These are phyloP conservation scores for Protobothrops flavoviridis DNA, from an alignment of 2,113 vertebrate species.

Conservation along the genomic window DNA sequence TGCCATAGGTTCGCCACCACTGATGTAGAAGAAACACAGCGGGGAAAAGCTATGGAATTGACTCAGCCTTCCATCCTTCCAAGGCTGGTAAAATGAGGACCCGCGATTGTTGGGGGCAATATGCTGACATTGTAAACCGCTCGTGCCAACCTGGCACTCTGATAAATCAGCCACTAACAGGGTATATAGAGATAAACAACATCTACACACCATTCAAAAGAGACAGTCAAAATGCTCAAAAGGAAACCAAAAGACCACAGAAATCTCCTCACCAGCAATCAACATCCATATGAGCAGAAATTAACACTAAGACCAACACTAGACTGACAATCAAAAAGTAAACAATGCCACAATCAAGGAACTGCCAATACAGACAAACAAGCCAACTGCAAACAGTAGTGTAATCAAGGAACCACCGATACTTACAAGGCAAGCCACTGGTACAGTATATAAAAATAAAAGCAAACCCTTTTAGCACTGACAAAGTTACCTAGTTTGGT, in stretches of 20 bases:
- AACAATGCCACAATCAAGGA: not conserved
- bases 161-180: not conserved
- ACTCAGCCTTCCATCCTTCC: not conserved
- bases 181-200: not conserved
- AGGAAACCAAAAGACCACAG: not conserved
- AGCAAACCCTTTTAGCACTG: too few relatives aligned
- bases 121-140: not conserved
- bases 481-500: too few relatives aligned
- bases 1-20: too few relatives aligned
- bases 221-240: not conserved
- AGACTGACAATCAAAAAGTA: not conserved
- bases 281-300: not conserved
- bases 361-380: not conserved
- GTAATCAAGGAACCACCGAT: too few relatives aligned
- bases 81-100: not conserved
- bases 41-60: not conserved
- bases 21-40: not conserved
- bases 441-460: not conserved
- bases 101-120: not conserved
- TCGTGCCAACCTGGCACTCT: not conserved
- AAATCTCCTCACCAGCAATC: not conserved
- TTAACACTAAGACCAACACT: not conserved
- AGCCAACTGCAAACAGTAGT: not conserved
- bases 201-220: not conserved
- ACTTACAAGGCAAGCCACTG: not conserved